These are phyloP conservation scores for Mesopsocus fuscifrons DNA, from an alignment of 2,888 invertebrate genomes.

Conservation along the genomic window DNA sequence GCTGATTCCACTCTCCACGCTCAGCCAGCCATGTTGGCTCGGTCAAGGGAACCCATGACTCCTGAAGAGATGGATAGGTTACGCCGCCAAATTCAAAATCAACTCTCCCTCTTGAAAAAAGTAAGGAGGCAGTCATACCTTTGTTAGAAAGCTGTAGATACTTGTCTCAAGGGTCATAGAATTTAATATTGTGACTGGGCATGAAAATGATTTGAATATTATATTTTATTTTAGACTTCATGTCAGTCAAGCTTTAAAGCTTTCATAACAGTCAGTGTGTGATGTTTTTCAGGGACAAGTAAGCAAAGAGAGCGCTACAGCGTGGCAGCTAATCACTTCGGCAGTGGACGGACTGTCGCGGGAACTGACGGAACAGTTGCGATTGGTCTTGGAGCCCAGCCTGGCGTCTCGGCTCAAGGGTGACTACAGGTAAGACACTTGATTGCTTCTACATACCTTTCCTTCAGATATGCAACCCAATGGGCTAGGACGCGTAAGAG, in stretches of 20 bases:
- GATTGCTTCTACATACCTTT: no score
- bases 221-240: no score
- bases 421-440: constrained; percentile 54
- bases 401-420: constrained; percentile 81
- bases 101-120: constrained; percentile 30
- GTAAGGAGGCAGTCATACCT: no score
- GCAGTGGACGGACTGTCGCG: constrained; percentile 45
- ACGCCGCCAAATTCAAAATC: constrained; percentile 29
- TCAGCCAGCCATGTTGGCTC: constrained; percentile 22
- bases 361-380: constrained; percentile 79
- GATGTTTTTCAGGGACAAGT: constrained; percentile 15
- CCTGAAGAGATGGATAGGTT: constrained; percentile 27
- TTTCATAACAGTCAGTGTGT: no score
- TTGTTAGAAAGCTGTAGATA: no score
- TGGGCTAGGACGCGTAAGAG: no score
- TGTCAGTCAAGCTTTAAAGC: no score
- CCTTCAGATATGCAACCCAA: no score
- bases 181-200: no score
- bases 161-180: no score
- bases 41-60: constrained; percentile 18
- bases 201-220: no score
- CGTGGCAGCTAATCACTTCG: constrained; percentile 42
- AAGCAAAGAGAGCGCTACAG: constrained; percentile 27
- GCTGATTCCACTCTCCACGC: constrained; percentile 63
- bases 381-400: constrained; percentile 89